Base-by-base conservation (phyloP, 1,140 invertebrate genomes). In the Asobara japonica region DNA sequence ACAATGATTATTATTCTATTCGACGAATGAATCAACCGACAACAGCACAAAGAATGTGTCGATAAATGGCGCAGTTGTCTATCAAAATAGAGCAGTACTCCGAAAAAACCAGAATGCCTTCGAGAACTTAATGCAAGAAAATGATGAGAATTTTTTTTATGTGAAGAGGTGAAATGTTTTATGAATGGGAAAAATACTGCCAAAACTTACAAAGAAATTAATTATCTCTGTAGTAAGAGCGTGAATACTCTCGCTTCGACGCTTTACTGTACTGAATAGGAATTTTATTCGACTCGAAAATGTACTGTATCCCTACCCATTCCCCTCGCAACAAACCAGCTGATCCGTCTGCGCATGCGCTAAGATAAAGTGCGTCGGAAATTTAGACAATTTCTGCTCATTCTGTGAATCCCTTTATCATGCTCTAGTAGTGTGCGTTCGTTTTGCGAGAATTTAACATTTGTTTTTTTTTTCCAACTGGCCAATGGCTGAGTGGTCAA, bases 181-280 rank as follows among this genome's bases (percentile, higher is more conserved):
- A 45, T 16, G 18, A 45, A 5, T 41, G 10, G n/a, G 7, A 45
- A 45, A 18, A 45, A n/a, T 6, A 18, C 5, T n/a, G n/a, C 0
- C n/a, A 20, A 56, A 25, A 56, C 51, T 56, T 11, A 30, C 27
- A 25, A 29, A 18, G 20, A 36, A 22, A 22, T 13, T 8, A 10
- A 25, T 75, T 64, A n/a, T 41, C n/a, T 68, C 36, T 72, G 25
- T 27, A 41, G 16, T 82, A 80, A 80, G 65, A 84, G 84, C 85
- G 86, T 87, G 85, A 86, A 86, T 86, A 87, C 85, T 87, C 84
- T 87, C 86, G 86, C 79, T 86, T 85, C 84, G 85, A 87, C 83
- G 85, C 83, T 82, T 80, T 79, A 79, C 82, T 82, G 80, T 80
- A 85, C 80, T 86, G 84, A 61, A 66, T 20, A 61, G 11, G 29